phyloP scores from a whole-genome alignment of 2,888 invertebrate species.

The Apomyelois bistriatella region DNA sequence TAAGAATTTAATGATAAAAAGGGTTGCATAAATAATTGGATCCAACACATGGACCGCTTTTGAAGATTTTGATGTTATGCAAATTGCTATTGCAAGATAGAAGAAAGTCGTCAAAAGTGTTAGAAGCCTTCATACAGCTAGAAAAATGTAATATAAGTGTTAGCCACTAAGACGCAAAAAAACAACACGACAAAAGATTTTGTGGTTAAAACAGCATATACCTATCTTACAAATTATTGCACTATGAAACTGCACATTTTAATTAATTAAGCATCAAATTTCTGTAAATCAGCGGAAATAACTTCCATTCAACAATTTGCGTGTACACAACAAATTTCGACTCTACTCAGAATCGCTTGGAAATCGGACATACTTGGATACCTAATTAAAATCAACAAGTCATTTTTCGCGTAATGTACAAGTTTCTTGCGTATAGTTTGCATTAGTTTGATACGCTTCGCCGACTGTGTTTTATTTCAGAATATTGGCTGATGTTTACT shows the following conservation, averaged over 20 bases:
- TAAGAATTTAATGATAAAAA: too few species aligned
- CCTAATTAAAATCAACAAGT: not conserved
- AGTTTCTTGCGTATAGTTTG: not conserved
- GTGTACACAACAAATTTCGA: conserved; percentile 2
- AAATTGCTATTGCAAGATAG: too few species aligned
- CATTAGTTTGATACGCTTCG: not conserved
- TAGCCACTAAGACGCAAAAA: too few species aligned
- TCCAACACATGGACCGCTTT: too few species aligned
- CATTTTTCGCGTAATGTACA: not conserved
- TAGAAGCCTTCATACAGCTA: too few species aligned
- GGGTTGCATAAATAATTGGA: too few species aligned
- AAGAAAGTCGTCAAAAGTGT: too few species aligned
- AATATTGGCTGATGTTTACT: not conserved
- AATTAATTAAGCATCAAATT: not conserved
- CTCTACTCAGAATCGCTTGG: conserved; percentile 5
- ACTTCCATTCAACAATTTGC: not conserved
- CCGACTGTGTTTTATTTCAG: not conserved
- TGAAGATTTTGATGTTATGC: too few species aligned
- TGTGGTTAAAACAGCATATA: not conserved
- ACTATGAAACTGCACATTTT: not conserved
- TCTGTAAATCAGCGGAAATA: not conserved
- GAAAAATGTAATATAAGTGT: too few species aligned
- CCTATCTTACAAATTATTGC: too few species aligned
- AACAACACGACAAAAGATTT: not conserved
- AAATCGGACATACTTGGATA: not conserved